These are phyloP conservation scores for Galagoides demidoff DNA, from an alignment of 2,797 vertebrate species.

Conservation along the genomic window DNA sequence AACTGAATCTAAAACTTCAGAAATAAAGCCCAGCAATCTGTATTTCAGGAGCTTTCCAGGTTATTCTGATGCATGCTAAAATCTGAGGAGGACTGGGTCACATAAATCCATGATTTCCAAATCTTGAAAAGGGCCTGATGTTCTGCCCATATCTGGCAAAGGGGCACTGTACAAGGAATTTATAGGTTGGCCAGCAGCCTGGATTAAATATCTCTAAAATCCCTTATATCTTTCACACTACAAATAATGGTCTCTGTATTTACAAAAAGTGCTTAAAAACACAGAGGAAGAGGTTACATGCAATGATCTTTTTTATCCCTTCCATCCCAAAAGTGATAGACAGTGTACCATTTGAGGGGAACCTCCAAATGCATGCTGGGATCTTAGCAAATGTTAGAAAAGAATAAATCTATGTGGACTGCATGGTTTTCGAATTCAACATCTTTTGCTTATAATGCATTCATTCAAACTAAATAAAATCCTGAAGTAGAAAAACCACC, in stretches of 20 bases:
- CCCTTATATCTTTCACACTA: background rate
- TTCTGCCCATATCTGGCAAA: background rate
- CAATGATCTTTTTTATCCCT: background rate
- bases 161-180: background rate
- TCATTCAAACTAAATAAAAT: slow-evolving; percentile 39
- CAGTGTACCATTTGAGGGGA: no score
- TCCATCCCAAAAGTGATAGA: background rate
- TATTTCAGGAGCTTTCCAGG: background rate
- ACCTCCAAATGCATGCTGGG: background rate
- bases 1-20: background rate
- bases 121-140: background rate
- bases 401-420: background rate
- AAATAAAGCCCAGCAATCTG: background rate
- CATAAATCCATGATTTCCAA: background rate
- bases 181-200: background rate
- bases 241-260: background rate
- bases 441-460: background rate
- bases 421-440: background rate
- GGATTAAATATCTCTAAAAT: background rate
- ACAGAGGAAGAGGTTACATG: background rate
- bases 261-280: slow-evolving; percentile 13
- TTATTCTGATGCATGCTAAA: background rate
- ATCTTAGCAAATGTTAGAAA: background rate
- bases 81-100: background rate
- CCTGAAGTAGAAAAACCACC: background rate